Evolutionary conservation across 2,888 invertebrate species (phyloP).

Genomic region (Scaptomyza tumidula): DNA sequence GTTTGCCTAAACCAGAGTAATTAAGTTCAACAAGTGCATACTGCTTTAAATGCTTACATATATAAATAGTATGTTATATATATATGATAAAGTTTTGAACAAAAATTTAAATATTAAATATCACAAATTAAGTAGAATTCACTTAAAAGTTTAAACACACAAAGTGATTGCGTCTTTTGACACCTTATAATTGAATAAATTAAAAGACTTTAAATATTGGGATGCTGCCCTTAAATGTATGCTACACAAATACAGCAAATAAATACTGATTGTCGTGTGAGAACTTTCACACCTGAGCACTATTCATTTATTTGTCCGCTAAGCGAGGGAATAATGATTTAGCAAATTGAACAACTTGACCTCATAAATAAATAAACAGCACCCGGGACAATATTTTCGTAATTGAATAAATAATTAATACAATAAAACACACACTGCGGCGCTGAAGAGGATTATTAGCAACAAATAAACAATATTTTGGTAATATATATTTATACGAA

Average conservation of each 20-base stretch:
- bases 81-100: not conserved
- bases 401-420: not conserved
- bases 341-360: not conserved
- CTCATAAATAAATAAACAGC: not conserved
- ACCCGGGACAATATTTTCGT: not conserved
- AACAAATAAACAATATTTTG: not conserved
- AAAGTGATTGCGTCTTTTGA: not conserved
- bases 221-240: slow-evolving; percentile 6
- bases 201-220: not conserved
- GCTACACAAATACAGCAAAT: slow-evolving; percentile 19
- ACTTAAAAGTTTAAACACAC: not conserved
- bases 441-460: not conserved
- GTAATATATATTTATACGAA: not conserved
- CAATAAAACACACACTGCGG: not conserved
- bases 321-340: not conserved
- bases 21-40: not conserved
- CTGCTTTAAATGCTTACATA: not conserved
- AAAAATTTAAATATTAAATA: slow-evolving; percentile 2
- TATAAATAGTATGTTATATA: not conserved
- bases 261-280: not conserved
- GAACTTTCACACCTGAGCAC: not conserved
- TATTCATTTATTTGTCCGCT: not conserved
- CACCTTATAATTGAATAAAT: slow-evolving; percentile 40
- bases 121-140: not conserved
- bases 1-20: not conserved